Conservation (phyloP, 2,797 vertebrate species). For the Xenops minutus region DNA sequence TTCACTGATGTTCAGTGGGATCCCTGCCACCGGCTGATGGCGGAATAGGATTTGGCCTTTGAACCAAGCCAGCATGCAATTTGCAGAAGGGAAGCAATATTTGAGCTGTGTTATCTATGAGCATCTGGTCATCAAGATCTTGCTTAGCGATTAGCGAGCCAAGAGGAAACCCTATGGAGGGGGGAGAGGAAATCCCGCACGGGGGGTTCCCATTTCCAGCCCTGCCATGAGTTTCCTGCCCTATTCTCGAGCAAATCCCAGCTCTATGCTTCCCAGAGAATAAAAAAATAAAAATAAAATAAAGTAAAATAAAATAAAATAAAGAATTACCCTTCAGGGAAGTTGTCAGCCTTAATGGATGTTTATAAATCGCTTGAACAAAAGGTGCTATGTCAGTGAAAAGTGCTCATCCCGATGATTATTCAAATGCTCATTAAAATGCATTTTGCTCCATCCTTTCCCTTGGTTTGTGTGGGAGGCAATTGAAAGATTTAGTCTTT, state of each 20-base stretch:
- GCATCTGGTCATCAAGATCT: conserved; percentile 58
- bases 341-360: conserved; percentile 48
- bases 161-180: not conserved
- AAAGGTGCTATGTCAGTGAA: conserved; percentile 57
- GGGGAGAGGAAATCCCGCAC: not conserved
- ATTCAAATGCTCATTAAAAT: conserved; percentile 61
- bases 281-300: not conserved
- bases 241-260: not conserved
- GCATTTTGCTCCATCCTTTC: conserved; percentile 31
- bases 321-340: conserved; percentile 3
- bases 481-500: conserved; percentile 16
- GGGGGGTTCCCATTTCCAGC: conserved; percentile 17
- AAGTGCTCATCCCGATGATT: conserved; percentile 25
- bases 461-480: conserved; percentile 8
- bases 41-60: conserved; percentile 46
- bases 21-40: not conserved
- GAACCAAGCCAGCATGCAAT: conserved; percentile 13
- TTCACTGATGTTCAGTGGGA: rapidly evolving
- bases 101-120: conserved; percentile 2
- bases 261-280: not conserved
- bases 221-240: not conserved
- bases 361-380: conserved; percentile 37
- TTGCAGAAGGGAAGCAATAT: conserved; percentile 52
- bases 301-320: not conserved
- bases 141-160: not conserved